Conservation (phyloP, 2,113 vertebrate genomes). For the Formicarius rufipectus region DNA sequence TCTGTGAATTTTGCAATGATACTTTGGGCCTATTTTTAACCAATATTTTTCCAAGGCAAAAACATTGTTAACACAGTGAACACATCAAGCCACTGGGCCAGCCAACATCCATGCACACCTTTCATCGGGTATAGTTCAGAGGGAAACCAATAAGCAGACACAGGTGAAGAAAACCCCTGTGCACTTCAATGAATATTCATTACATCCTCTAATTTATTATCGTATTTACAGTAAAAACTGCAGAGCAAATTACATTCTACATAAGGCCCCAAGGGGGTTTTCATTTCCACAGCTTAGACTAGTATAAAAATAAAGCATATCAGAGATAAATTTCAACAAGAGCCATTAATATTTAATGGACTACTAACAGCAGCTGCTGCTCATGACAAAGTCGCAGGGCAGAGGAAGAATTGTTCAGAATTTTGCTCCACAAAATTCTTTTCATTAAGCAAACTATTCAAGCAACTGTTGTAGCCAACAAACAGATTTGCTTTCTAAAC, state of each 20-base stretch:
- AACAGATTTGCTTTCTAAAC: not conserved
- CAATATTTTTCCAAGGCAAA: not conserved
- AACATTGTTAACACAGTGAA: not conserved
- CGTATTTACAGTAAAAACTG: constrained; percentile 72
- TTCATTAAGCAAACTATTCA: not conserved
- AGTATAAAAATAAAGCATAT: constrained; percentile 70
- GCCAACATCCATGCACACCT: not conserved
- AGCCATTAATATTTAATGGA: constrained; percentile 70
- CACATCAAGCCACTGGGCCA: not conserved
- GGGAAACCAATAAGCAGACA: not conserved
- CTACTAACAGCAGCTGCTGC: constrained; percentile 29
- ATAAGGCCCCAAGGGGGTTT: constrained; percentile 29
- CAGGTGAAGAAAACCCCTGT: not conserved
- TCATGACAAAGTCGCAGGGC: not conserved
- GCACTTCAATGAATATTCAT: constrained; percentile 63
- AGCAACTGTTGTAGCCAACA: no score
- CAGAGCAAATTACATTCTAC: constrained; percentile 66
- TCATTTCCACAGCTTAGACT: constrained; percentile 64
- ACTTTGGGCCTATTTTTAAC: not conserved
- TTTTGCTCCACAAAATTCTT: not conserved
- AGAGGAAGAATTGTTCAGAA: not conserved
- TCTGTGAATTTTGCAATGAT: not conserved
- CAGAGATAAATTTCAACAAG: constrained; percentile 47
- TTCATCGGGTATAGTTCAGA: not conserved
- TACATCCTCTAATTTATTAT: constrained; percentile 67